These are phyloP conservation scores for Pseudorasbora parva DNA, from an alignment of 2,113 vertebrate genomes.

Conservation along the genomic window DNA sequence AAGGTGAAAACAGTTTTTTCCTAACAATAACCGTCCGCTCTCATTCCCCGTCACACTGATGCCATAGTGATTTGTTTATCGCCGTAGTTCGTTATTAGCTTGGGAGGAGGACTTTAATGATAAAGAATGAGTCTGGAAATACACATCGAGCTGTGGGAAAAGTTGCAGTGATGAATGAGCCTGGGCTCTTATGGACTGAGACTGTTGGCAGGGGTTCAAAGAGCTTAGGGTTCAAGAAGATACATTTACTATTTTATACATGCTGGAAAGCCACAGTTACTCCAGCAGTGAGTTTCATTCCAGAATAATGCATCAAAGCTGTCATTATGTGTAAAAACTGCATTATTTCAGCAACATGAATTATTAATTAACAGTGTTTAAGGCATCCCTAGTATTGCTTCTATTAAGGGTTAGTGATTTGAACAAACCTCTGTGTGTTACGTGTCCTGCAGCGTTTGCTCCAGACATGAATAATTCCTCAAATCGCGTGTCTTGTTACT, in stretches of 20 bases:
- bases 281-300: background rate
- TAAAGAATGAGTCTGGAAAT: conserved; percentile 6
- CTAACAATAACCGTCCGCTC: background rate
- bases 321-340: background rate
- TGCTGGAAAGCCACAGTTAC: background rate
- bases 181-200: background rate
- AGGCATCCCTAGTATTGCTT: background rate
- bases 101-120: conserved; percentile 24
- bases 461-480: background rate
- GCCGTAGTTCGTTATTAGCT: conserved; percentile 1
- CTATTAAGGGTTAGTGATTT: background rate
- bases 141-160: background rate
- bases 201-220: conserved; percentile 1
- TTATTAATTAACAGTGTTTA: background rate
- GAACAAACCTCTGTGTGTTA: background rate
- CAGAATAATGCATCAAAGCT: conserved; percentile 1
- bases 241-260: background rate
- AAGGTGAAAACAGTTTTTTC: conserved; percentile 13
- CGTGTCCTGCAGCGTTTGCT: background rate
- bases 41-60: background rate
- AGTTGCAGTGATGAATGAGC: conserved; percentile 5
- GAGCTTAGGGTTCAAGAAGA: background rate
- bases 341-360: background rate
- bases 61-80: conserved; percentile 27
- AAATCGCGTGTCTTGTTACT: background rate